These are phyloP conservation scores for Odontomyia ornata DNA, from an alignment of 2,888 invertebrate genomes.

Conservation along the genomic window DNA sequence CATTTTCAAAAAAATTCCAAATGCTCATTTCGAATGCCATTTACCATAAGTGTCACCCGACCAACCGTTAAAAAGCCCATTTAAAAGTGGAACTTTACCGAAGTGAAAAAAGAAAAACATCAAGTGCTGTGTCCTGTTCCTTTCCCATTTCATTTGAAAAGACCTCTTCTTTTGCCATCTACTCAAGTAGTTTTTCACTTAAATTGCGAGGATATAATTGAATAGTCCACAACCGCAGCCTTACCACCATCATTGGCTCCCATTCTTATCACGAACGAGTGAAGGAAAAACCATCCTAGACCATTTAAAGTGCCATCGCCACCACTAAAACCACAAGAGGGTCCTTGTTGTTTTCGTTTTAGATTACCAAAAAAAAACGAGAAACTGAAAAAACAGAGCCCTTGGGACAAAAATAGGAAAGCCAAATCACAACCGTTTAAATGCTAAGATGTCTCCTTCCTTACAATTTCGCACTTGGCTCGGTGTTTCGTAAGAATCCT, in stretches of 20 bases:
- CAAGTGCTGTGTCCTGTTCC: not conserved
- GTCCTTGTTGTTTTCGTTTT: constrained; percentile 35
- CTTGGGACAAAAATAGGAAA: no score
- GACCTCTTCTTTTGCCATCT: constrained; percentile 1
- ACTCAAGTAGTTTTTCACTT: constrained; percentile 39
- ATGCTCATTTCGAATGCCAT: not conserved
- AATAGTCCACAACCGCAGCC: not conserved
- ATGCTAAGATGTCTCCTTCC: not conserved
- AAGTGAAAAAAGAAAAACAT: no score
- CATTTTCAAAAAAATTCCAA: not conserved
- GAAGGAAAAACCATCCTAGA: constrained; percentile 23
- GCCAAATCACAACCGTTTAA: not conserved
- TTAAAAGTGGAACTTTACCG: not conserved
- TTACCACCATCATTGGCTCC: not conserved
- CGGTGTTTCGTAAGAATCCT: not conserved
- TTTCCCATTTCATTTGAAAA: constrained; percentile 36
- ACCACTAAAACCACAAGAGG: constrained; percentile 37
- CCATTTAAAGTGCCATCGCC: constrained; percentile 35
- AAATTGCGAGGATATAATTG: constrained; percentile 31
- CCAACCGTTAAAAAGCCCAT: not conserved
- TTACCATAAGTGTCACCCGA: constrained; percentile 4
- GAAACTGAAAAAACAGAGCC: not conserved
- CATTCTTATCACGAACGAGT: not conserved
- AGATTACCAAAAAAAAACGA: constrained; percentile 1
- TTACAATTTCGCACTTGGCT: not conserved